These are phyloP conservation scores for Drosophila bocki DNA, from an alignment of 1,140 invertebrate genomes.

Conservation along the genomic window DNA sequence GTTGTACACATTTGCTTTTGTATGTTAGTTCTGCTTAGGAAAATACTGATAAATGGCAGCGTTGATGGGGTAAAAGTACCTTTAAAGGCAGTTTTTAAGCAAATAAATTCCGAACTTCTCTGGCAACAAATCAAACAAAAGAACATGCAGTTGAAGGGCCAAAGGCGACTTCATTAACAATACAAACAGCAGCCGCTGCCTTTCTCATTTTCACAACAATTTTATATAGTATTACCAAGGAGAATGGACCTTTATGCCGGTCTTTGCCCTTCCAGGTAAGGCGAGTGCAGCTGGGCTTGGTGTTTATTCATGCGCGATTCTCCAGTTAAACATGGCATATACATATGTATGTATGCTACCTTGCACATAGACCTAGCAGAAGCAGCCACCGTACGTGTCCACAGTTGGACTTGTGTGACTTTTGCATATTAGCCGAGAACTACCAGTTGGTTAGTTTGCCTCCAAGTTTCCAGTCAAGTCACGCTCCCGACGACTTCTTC, in stretches of 20 bases:
- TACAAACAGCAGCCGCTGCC: constrained; percentile 29
- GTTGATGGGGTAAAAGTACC: not conserved
- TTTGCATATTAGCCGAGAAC: constrained; percentile 48
- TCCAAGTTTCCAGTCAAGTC: constrained; percentile 42
- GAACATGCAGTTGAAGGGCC: constrained; percentile 19
- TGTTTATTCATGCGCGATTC: constrained; percentile 32
- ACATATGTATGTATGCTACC: not conserved
- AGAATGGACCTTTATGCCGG: constrained; percentile 11
- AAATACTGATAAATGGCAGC: not conserved
- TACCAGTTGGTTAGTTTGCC: constrained; percentile 16
- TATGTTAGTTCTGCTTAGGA: not conserved
- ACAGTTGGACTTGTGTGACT: constrained; percentile 24
- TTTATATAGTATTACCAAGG: constrained; percentile 13
- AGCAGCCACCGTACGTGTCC: constrained; percentile 29
- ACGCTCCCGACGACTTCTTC: constrained; percentile 37
- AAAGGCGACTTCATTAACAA: constrained; percentile 47
- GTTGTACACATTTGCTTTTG: constrained; percentile 6
- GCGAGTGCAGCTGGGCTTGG: constrained; percentile 1
- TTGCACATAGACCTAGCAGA: constrained; percentile 14
- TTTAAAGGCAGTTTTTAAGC: constrained; percentile 1
- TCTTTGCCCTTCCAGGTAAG: constrained; percentile 16
- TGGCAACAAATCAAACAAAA: constrained; percentile 34
- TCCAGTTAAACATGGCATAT: constrained; percentile 23
- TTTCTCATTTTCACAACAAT: constrained; percentile 43
- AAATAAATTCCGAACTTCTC: constrained; percentile 21